Percentiles rank a stretch among this genome's conserved stretches.
phyloP scores from a whole-genome alignment of 2,888 invertebrate genomes.

The Caenorhabditis uteleia region DNA sequence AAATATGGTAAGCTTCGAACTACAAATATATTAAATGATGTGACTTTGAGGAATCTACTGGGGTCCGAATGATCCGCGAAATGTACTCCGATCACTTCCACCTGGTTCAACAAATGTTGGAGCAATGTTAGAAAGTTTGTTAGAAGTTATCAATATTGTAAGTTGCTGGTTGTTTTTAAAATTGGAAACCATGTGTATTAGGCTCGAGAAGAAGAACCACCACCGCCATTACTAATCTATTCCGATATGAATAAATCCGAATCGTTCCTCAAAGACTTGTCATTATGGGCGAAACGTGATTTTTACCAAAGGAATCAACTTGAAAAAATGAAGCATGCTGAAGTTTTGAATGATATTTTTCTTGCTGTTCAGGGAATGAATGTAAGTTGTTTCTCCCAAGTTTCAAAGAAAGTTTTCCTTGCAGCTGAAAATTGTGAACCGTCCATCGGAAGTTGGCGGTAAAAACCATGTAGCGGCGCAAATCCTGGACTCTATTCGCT shows the following conservation, averaged over 20 bases:
- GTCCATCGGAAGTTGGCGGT: background rate
- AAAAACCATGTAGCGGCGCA: too few species aligned
- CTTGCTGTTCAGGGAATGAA: slow-evolving; percentile 25
- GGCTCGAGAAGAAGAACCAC: slow-evolving; percentile 28
- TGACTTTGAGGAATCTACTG: slow-evolving; percentile 27
- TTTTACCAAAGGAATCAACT: slow-evolving; percentile 18
- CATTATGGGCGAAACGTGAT: slow-evolving; percentile 25
- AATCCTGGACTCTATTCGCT: too few species aligned
- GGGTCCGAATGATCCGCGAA: slow-evolving; percentile 34
- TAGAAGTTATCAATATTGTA: slow-evolving; percentile 15
- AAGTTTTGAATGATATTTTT: slow-evolving; percentile 18
- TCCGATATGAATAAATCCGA: slow-evolving; percentile 18
- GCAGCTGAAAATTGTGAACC: slow-evolving; percentile 16
- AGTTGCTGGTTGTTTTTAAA: background rate
- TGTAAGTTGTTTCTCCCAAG: too few species aligned
- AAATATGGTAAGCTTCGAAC: slow-evolving; percentile 13
- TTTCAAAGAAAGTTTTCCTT: too few species aligned
- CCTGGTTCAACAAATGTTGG: slow-evolving; percentile 11
- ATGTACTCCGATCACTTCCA: slow-evolving; percentile 23
- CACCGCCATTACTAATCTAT: slow-evolving; percentile 20
- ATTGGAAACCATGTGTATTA: background rate
- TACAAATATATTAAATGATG: background rate
- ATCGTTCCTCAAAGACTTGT: slow-evolving; percentile 11
- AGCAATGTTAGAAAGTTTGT: slow-evolving; percentile 26
- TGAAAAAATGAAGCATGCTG: slow-evolving; percentile 14